These are phyloP conservation scores for Lithophane ornitopus DNA, from an alignment of 2,888 invertebrate species.

Conservation along the genomic window DNA sequence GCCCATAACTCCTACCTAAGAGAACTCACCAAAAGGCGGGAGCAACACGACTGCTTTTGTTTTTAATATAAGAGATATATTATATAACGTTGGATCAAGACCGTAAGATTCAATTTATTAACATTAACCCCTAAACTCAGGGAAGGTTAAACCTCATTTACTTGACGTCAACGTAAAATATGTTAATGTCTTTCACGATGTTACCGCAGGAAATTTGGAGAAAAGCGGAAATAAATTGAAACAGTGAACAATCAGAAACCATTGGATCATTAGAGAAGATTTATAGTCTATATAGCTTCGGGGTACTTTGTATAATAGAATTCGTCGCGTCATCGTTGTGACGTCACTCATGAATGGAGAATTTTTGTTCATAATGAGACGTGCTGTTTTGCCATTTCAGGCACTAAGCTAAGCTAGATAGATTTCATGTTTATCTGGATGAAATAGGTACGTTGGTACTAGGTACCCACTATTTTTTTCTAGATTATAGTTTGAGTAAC, in stretches of 20 bases:
- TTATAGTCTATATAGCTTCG: conserved; percentile 58
- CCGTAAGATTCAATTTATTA: conserved; percentile 38
- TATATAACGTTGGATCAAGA: conserved; percentile 21
- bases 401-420: background rate
- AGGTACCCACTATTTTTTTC: background rate
- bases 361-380: conserved; percentile 24
- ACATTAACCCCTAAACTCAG: conserved; percentile 38
- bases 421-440: background rate
- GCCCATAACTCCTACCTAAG: background rate
- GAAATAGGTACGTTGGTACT: background rate
- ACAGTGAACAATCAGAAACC: conserved; percentile 69
- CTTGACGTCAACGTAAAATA: conserved; percentile 75
- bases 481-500: background rate
- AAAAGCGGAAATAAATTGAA: conserved; percentile 73
- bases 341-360: conserved; percentile 22
- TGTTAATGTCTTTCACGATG: conserved; percentile 72
- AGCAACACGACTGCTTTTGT: background rate
- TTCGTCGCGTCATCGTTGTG: conserved; percentile 42
- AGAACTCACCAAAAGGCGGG: background rate
- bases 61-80: conserved; percentile 28
- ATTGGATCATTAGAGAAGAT: conserved; percentile 74
- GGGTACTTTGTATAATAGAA: conserved; percentile 43
- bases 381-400: background rate
- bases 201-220: conserved; percentile 62
- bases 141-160: conserved; percentile 70